These are phyloP conservation scores for Ciconia stormi DNA, from an alignment of 2,113 vertebrate genomes.

Conservation along the genomic window DNA sequence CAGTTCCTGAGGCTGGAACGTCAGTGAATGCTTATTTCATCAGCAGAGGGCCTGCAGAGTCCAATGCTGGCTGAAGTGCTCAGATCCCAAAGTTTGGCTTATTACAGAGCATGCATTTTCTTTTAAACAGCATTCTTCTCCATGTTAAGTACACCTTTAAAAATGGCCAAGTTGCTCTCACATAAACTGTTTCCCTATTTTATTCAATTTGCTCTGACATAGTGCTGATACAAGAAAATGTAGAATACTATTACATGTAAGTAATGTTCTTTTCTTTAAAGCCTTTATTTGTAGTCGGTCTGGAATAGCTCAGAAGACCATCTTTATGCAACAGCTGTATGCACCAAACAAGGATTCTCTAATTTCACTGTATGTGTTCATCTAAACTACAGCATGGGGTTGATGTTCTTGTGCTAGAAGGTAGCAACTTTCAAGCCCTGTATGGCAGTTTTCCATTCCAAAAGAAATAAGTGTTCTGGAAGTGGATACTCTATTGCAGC, in stretches of 20 bases:
- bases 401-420: not conserved
- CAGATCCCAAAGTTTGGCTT: not conserved
- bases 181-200: not conserved
- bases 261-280: not conserved
- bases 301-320: not conserved
- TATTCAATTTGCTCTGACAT: not conserved
- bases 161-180: not conserved
- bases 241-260: not conserved
- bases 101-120: not conserved
- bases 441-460: not conserved
- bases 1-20: conserved; percentile 7
- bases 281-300: not conserved
- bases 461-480: not conserved
- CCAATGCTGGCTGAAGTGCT: not conserved
- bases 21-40: conserved; percentile 10
- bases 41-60: not conserved
- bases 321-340: not conserved
- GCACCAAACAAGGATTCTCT: not conserved
- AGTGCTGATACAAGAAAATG: not conserved
- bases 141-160: not conserved
- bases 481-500: not conserved
- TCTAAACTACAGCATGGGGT: not conserved
- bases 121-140: not conserved
- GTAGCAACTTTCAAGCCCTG: not conserved
- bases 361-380: not conserved